A percentile compares a stretch with the other conserved stretches of the same genome.
phyloP scores from a whole-genome alignment of 2,113 vertebrate genomes.

The Miniopterus natalensis region DNA sequence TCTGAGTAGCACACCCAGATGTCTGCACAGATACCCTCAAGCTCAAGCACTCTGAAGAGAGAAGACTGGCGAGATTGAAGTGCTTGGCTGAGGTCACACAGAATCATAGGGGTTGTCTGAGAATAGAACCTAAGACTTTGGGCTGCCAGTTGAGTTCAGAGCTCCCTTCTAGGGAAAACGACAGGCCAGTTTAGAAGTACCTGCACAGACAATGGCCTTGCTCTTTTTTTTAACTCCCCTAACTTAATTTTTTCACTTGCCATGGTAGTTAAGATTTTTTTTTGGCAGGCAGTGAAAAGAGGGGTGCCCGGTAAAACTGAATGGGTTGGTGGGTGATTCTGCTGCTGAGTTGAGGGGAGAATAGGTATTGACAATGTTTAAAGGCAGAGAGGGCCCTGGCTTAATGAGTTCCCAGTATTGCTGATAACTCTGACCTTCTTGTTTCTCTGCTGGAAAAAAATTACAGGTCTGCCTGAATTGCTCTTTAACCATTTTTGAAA shows the following conservation, averaged over 20 bases:
- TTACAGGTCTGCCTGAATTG: neutral
- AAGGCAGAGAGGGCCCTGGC: neutral
- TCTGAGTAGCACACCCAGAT: neutral
- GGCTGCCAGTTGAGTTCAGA: neutral
- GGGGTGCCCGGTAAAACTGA: neutral
- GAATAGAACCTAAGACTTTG: neutral
- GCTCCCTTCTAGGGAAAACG: neutral
- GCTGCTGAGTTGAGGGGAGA: neutral
- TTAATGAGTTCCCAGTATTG: neutral
- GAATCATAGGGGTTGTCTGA: neutral
- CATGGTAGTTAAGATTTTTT: neutral
- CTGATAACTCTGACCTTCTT: slow-evolving; percentile 4
- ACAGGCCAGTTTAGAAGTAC: neutral
- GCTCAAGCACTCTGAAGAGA: neutral
- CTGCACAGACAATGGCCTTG: neutral
- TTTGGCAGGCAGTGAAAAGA: slow-evolving; percentile 18
- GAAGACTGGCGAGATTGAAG: neutral
- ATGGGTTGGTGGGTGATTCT: neutral
- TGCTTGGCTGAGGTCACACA: neutral
- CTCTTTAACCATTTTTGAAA: slow-evolving; percentile 1
- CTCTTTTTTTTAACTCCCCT: neutral
- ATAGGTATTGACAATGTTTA: neutral
- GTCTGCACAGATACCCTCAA: neutral
- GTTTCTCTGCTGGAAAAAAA: slow-evolving; percentile 58
- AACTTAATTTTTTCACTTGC: slow-evolving; percentile 52